Percentiles rank a stretch among this genome's conserved stretches.
phyloP scores from a whole-genome alignment of 2,797 vertebrate species.

The Podarcis siculus region DNA sequence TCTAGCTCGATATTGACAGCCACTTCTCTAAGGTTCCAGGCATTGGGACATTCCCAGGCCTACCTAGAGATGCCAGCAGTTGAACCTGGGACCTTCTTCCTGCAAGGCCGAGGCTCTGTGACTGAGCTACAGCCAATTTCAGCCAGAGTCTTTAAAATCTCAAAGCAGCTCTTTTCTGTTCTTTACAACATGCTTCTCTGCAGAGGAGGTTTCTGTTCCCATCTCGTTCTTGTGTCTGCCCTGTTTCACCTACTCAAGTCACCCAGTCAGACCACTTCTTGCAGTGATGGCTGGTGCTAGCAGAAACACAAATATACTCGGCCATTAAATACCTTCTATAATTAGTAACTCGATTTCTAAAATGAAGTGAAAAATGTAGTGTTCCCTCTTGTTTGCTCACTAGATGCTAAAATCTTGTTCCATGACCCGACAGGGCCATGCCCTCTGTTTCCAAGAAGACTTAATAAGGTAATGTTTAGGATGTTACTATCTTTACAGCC shows the following conservation, averaged over 20 bases:
- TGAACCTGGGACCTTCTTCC: too few species aligned
- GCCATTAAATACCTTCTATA: constrained; percentile 81
- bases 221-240: not conserved
- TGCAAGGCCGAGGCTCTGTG: too few species aligned
- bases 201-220: not conserved
- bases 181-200: rapidly evolving
- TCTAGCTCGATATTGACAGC: too few species aligned
- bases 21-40: too few species aligned
- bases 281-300: constrained; percentile 47
- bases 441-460: constrained; percentile 83
- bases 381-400: constrained; percentile 78
- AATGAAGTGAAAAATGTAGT: constrained; percentile 83
- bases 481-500: constrained; percentile 79
- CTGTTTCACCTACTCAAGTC: rapidly evolving
- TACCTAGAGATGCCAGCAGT: too few species aligned
- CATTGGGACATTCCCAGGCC: too few species aligned
- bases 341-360: constrained; percentile 82
- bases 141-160: not conserved
- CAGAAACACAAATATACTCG: constrained; percentile 63
- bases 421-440: constrained; percentile 79
- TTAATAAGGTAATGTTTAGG: constrained; percentile 99
- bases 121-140: not conserved
- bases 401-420: constrained; percentile 80
- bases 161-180: not conserved
- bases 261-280: constrained; percentile 14